Conservation (phyloP, 2,888 invertebrate species). For the Pediacus dermestoides region DNA sequence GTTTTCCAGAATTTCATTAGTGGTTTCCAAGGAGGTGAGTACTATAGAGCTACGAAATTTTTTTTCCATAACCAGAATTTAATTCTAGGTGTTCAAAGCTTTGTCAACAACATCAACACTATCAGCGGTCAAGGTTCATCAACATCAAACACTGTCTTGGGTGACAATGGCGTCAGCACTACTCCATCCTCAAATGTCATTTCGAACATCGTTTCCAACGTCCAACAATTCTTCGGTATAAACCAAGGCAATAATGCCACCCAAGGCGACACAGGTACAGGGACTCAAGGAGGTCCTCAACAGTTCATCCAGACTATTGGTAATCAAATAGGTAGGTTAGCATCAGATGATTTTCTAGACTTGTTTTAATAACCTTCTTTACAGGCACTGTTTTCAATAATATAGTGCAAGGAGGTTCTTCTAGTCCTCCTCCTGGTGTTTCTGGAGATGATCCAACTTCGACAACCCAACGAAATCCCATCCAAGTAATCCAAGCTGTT, state of each 20-base stretch:
- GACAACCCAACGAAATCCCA: not conserved
- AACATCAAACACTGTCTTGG: conserved; percentile 25
- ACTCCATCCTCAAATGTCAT: conserved; percentile 14
- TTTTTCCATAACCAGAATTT: conserved; percentile 5
- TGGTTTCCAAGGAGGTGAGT: conserved; percentile 29
- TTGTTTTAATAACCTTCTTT: conserved; percentile 8
- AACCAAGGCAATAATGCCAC: conserved; percentile 17
- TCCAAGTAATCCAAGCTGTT: conserved; percentile 1
- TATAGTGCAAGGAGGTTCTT: conserved; percentile 24
- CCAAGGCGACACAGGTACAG: conserved; percentile 28
- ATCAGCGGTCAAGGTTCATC: conserved; percentile 17
- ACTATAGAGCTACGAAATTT: not conserved
- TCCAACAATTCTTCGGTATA: conserved; percentile 26
- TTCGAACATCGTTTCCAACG: conserved; percentile 21
- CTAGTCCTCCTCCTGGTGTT: not conserved
- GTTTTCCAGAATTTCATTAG: conserved; percentile 26
- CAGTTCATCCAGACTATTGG: conserved; percentile 28
- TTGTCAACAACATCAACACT: conserved; percentile 21
- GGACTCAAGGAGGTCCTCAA: conserved; percentile 18
- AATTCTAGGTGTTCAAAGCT: conserved; percentile 27
- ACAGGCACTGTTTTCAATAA: conserved; percentile 29
- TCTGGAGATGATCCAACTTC: not conserved
- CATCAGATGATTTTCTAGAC: not conserved
- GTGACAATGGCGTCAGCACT: conserved; percentile 21
- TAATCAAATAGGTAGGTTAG: conserved; percentile 17